phyloP scores from a whole-genome alignment of 2,797 vertebrate genomes.

The Cottoperca gobio region DNA sequence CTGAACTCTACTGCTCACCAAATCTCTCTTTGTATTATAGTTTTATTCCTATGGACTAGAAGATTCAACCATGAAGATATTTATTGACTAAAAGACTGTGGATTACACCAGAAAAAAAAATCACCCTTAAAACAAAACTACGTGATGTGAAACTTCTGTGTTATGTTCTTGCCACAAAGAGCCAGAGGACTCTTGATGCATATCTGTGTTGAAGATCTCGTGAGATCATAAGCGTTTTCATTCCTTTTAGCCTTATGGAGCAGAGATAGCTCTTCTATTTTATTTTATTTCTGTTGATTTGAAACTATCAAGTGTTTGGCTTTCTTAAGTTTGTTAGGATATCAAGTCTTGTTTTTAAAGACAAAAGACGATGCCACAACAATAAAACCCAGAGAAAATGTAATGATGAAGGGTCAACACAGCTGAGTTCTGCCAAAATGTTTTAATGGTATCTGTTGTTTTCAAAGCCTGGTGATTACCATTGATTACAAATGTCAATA shows the following conservation, averaged over 20 bases:
- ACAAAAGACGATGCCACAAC: conserved; percentile 63
- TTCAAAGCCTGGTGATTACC: conserved; percentile 82
- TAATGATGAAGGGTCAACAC: conserved; percentile 63
- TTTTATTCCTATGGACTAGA: conserved; percentile 73
- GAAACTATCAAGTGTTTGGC: conserved; percentile 73
- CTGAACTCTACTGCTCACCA: conserved; percentile 74
- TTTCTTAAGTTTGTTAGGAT: conserved; percentile 71
- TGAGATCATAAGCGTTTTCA: conserved; percentile 78
- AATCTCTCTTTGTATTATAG: conserved; percentile 80
- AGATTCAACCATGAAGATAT: conserved; percentile 72
- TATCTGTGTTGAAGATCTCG: conserved; percentile 80
- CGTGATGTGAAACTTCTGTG: conserved; percentile 81
- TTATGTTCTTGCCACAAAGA: conserved; percentile 73
- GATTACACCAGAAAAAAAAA: conserved; percentile 65
- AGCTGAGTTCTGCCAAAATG: conserved; percentile 75
- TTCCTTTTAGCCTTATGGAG: conserved; percentile 80
- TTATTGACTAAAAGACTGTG: conserved; percentile 75
- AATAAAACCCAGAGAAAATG: conserved; percentile 60
- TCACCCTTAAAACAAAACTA: conserved; percentile 64
- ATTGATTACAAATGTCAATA: conserved; percentile 87
- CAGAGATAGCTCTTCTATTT: conserved; percentile 66
- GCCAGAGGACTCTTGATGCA: conserved; percentile 73
- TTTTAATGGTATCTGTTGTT: conserved; percentile 83
- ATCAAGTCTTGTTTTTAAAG: conserved; percentile 65
- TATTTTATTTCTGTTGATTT: conserved; percentile 60